Evolutionary conservation across 2,797 vertebrate genomes (phyloP), one percentile per base, ranked within the genome.

Genomic region (Tympanoctomys barrerae): DNA sequence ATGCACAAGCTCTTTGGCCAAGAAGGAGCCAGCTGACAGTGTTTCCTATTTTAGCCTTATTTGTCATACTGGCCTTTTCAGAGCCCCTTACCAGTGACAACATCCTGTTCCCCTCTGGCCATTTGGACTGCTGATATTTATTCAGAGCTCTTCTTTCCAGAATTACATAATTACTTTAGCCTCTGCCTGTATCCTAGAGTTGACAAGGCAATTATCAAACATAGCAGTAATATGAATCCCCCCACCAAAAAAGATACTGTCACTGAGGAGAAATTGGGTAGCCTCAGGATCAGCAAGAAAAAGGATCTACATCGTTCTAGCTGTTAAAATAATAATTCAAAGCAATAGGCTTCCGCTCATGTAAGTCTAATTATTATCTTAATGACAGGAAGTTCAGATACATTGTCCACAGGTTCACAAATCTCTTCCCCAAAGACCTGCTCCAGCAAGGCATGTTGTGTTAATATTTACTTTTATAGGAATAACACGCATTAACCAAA

Each of bases 381-480:
- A 19, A 93, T 22, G 70, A 68, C 59, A 68, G 79, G 31, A 64
- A 81, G 83, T 24, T 89, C 89, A 49, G 70, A 46, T 11, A 39
- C 2, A 31, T 39, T 31, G 39, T 11, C 28, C 49, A 59, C 10
- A 14, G 88, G 78, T 33, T 75, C 85, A 33, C 42, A 21, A 21
- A 80, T 78, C 62, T 73, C 42, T 62, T 62, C 46, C 18, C n/a
- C 26, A 85, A 96, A 94, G 93, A 42, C 62, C 61, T 87, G 46
- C 66, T 46, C 79, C 64, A n/a, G 71, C 7, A 49, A 87, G 8
- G 24, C 18, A 36, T 18, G 5, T 9, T 4, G 14, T 24, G 61
- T 93, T 81, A 86, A 86, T 85, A 84, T 89, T 91, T 87, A 89
- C 78, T 93, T 96, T 68, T 87, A 21, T 52, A 73, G 64, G 42